A percentile compares a stretch with the other conserved stretches of the same genome.
Conservation (phyloP, 2,113 vertebrate genomes). For the Ptilorrhoa leucosticta region DNA sequence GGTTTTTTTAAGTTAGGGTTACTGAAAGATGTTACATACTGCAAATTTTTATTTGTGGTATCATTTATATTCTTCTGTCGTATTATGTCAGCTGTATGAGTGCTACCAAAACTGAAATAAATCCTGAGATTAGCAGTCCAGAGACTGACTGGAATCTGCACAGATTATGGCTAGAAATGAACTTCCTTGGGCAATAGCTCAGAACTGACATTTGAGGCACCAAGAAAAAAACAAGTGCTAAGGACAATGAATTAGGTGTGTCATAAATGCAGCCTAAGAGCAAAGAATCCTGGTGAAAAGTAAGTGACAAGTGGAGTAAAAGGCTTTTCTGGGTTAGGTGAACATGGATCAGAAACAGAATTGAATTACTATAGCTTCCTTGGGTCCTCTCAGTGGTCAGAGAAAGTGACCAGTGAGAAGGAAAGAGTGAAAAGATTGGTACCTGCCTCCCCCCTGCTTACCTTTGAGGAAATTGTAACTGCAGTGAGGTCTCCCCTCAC, state of each 20-base stretch:
- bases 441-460: accelerated
- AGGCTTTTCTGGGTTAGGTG: not conserved
- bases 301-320: not conserved
- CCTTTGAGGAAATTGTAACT: not conserved
- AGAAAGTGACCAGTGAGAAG: not conserved
- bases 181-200: not conserved
- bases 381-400: not conserved
- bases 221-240: not conserved
- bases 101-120: not conserved
- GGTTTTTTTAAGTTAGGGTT: not conserved
- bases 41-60: not conserved
- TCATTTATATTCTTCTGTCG: not conserved
- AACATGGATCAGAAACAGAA: not conserved
- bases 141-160: not conserved
- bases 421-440: not conserved
- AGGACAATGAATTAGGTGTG: not conserved
- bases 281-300: not conserved
- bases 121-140: not conserved
- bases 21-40: not conserved
- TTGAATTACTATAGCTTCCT: not conserved
- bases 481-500: not conserved
- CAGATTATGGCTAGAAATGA: not conserved
- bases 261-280: not conserved
- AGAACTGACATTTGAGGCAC: not conserved
- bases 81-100: not conserved